Percentiles rank a stretch among this genome's conserved stretches.
These are phyloP conservation scores for Saccostrea cuccullata DNA, from an alignment of 1,140 invertebrate genomes.

Conservation along the genomic window DNA sequence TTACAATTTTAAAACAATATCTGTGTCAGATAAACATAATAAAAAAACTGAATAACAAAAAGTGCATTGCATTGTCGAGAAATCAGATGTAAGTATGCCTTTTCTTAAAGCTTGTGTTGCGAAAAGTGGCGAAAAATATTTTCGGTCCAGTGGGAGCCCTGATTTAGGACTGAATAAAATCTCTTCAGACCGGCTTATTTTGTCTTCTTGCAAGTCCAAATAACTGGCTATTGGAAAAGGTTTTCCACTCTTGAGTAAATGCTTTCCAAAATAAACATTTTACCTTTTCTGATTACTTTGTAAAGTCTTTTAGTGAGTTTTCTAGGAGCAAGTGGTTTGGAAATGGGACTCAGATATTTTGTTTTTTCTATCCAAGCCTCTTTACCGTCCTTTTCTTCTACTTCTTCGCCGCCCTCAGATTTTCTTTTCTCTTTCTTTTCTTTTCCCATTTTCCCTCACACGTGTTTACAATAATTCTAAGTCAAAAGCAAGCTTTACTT, in stretches of 20 bases:
- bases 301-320: slow-evolving; percentile 95
- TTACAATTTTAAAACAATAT: no score
- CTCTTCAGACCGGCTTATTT: no score
- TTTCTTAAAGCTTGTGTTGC: no score
- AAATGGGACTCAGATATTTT: slow-evolving; percentile 86
- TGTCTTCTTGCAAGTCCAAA: no score
- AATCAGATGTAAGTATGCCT: no score
- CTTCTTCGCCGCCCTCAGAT: slow-evolving; percentile 65
- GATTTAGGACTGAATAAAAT: no score
- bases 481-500: not conserved
- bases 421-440: slow-evolving; percentile 71
- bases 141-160: no score
- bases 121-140: no score
- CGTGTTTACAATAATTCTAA: not conserved
- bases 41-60: no score
- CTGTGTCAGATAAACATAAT: no score
- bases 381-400: slow-evolving; percentile 51
- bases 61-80: no score
- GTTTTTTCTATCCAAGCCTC: slow-evolving; percentile 75
- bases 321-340: slow-evolving; percentile 93
- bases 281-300: slow-evolving; percentile 95
- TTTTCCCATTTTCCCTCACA: slow-evolving; percentile 63
- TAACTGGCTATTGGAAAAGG: no score
- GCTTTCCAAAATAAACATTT: slow-evolving; percentile 52
- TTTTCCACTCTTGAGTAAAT: not conserved